Evolutionary conservation across 2,113 vertebrate genomes (phyloP).

Genomic region (Anguilla japonica): DNA sequence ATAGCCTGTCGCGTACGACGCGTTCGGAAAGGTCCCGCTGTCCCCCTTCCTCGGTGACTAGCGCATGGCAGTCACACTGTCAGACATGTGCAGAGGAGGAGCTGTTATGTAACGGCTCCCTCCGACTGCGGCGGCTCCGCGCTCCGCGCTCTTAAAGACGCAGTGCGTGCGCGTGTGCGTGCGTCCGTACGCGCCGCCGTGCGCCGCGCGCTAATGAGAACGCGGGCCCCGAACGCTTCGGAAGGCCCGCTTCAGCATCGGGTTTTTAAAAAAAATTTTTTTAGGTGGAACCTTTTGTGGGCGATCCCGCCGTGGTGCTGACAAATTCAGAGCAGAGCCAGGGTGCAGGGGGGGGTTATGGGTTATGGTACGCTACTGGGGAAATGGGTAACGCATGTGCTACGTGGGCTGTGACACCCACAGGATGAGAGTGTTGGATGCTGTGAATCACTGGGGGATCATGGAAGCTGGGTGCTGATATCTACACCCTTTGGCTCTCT

Average conservation of each 20-base stretch:
- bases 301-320: neutral
- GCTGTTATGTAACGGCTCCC: constrained; percentile 40
- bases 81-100: constrained; percentile 39
- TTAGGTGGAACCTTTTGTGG: neutral
- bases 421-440: neutral
- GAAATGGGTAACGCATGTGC: neutral
- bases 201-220: neutral
- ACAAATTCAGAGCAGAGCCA: neutral
- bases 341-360: neutral
- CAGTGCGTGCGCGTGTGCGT: neutral
- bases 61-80: constrained; percentile 42
- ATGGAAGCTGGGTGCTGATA: neutral
- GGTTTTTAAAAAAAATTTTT: neutral
- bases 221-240: neutral
- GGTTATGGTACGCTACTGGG: neutral
- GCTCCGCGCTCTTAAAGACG: constrained; percentile 20
- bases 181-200: neutral
- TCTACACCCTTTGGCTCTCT: neutral
- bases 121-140: neutral
- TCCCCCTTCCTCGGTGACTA: constrained; percentile 30
- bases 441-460: neutral
- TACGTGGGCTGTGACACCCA: neutral
- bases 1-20: constrained; percentile 3
- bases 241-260: neutral
- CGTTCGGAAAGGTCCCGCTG: constrained; percentile 36